These are phyloP conservation scores for Hemitrygon akajei DNA, from an alignment of 2,797 vertebrate species.

Conservation along the genomic window DNA sequence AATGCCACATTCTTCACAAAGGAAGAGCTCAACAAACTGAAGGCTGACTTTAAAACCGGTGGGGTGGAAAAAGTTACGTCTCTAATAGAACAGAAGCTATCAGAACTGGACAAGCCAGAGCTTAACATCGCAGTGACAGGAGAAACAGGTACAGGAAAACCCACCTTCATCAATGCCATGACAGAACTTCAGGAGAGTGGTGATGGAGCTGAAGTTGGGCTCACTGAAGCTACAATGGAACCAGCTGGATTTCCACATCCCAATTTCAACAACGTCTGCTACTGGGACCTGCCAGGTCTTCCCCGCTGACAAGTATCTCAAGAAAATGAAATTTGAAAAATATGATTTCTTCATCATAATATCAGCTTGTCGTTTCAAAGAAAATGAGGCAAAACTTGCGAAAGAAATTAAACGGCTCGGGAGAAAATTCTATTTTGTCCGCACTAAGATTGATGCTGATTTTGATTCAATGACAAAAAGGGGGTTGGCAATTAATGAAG, in stretches of 20 bases:
- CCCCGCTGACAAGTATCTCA: background rate
- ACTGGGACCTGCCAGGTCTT: background rate
- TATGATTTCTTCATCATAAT: constrained; percentile 39
- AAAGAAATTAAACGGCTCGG: background rate
- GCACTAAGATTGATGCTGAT: background rate
- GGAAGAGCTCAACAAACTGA: background rate
- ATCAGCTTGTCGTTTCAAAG: background rate
- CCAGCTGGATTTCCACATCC: background rate
- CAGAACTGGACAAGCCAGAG: background rate
- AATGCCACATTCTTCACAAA: background rate
- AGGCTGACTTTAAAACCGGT: background rate
- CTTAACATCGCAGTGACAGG: constrained; percentile 1
- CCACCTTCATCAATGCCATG: background rate
- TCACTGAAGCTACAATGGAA: background rate
- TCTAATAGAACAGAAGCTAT: background rate
- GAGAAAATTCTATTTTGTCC: constrained; percentile 28
- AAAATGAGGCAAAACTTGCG: background rate
- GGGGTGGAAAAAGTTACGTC: background rate
- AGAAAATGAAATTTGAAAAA: background rate
- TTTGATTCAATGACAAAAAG: background rate
- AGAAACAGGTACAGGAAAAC: constrained; percentile 10
- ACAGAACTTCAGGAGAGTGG: background rate
- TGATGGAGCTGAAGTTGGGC: background rate
- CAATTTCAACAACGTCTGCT: background rate
- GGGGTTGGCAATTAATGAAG: background rate